These are phyloP conservation scores for Cynodonichthys magdalenae DNA, from an alignment of 2,797 vertebrate species.

Conservation along the genomic window DNA sequence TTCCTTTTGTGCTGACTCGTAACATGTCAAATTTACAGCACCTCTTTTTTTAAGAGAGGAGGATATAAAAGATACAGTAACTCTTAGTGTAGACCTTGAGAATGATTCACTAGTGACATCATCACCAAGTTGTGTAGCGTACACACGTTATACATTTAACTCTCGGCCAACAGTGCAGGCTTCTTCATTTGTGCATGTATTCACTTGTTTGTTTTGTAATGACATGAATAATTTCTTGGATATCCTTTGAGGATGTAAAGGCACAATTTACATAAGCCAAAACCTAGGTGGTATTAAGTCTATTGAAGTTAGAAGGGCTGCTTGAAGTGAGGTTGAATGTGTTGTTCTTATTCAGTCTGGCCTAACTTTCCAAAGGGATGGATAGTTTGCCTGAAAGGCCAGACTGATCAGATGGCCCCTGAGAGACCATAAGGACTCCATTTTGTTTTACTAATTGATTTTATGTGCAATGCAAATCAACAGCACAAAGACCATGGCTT, in stretches of 20 bases:
- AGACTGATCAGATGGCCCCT: constrained; percentile 55
- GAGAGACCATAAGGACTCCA: constrained; percentile 48
- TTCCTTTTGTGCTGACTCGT: constrained; percentile 76
- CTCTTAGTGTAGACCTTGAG: constrained; percentile 48
- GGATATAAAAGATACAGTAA: constrained; percentile 29
- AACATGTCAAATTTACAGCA: constrained; percentile 71
- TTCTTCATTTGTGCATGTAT: constrained; percentile 1
- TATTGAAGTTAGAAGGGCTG: constrained; percentile 62
- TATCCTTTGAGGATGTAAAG: constrained; percentile 39
- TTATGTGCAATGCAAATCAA: constrained; percentile 71
- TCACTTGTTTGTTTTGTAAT: constrained; percentile 37
- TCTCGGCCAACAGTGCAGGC: constrained; percentile 2
- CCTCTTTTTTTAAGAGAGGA: constrained; percentile 43
- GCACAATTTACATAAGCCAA: constrained; percentile 58
- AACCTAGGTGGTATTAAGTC: constrained; percentile 58
- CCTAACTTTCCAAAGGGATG: constrained; percentile 54
- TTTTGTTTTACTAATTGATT: constrained; percentile 61
- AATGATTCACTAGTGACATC: constrained; percentile 40
- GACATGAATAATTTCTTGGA: constrained; percentile 41
- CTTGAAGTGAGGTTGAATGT: constrained; percentile 57
- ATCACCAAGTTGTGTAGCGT: constrained; percentile 19
- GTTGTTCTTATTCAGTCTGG: constrained; percentile 68
- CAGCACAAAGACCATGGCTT: constrained; percentile 61
- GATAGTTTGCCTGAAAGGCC: constrained; percentile 50
- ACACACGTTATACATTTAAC: constrained; percentile 15